Base-by-base conservation (phyloP, 2,888 invertebrate genomes). In the Mythimna loreyi region DNA sequence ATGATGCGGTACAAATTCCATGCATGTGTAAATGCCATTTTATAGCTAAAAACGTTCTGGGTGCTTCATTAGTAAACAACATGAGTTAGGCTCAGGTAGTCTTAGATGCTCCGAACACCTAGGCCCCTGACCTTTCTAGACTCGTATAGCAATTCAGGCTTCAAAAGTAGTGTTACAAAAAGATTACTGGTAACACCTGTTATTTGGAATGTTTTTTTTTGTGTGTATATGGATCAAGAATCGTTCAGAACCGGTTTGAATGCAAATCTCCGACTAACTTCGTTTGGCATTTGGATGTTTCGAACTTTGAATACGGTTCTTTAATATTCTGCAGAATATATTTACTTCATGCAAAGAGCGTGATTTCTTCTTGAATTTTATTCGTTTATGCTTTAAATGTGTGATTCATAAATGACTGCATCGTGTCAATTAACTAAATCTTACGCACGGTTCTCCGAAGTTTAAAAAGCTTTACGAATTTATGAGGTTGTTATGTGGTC, bases 121-220 rank as follows among this genome's bases (percentile, higher is more conserved):
- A 30, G 56, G 52, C 72, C 36, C 19, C 40, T 76, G 70, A 59
- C 77, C 77, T 77, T 77, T 72, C 33, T 61, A 45, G 56, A 78
- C 7, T 78, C 47, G 23, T 49, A 47, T 49, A 53, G 47, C 36
- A 36, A 75, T 40, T 55, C 67, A 50, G 57, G 19, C 49, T 64
- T 19, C 33, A 72, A 68, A 70, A 66, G 21, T 59, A 69, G 59
- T 75, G 61, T 52, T 66, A 40, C 69, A 69, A 78, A 73, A 60
- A 69, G n/a, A 61, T 57, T 60, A 78, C 78, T 70, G 76, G 77
- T 66, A 76, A 80, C 81, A 77, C 77, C 77, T 81, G 77, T 81
- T 76, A 63, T 75, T 49, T 28, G 50, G 53, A 67, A 65, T 58
- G 62, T 19, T 55, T 66, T 69, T 66, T 69, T 50, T 75, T 64